These are phyloP conservation scores for Sebastes kiyomatsui DNA, from an alignment of 2,797 vertebrate species.

Conservation along the genomic window DNA sequence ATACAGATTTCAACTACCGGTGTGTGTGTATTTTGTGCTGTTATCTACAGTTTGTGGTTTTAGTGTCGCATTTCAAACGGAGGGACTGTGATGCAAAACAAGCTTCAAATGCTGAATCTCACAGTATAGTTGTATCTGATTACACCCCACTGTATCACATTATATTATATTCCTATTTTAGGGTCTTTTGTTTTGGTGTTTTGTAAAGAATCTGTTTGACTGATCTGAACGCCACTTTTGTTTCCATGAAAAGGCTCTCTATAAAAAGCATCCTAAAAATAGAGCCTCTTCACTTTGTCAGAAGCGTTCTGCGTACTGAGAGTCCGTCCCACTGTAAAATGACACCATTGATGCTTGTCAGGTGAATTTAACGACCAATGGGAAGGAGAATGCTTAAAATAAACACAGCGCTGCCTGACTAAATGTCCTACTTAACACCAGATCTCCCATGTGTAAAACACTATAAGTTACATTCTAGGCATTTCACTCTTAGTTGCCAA, in stretches of 20 bases:
- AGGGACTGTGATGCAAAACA: background rate
- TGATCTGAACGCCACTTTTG: constrained; percentile 21
- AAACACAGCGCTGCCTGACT: constrained; percentile 57
- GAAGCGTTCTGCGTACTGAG: constrained; percentile 31
- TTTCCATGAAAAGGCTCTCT: constrained; percentile 59
- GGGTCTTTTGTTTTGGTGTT: constrained; percentile 2
- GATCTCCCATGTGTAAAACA: constrained; percentile 41
- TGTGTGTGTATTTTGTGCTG: background rate
- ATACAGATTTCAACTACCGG: background rate
- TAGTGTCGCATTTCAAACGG: background rate
- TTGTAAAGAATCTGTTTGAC: background rate
- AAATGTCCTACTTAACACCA: constrained; percentile 63
- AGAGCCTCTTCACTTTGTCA: constrained; percentile 42
- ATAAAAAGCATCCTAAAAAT: constrained; percentile 73
- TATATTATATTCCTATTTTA: background rate
- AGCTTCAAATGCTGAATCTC: background rate
- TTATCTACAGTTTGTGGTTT: background rate
- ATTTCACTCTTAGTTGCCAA: constrained; percentile 1
- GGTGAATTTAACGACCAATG: constrained; percentile 68
- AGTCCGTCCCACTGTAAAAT: constrained; percentile 57
- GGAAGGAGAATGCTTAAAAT: constrained; percentile 70
- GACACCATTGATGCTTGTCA: constrained; percentile 71
- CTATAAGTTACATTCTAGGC: constrained; percentile 3
- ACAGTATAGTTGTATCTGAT: background rate
- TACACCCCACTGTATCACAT: background rate